Evolutionary conservation across 2,888 invertebrate species (phyloP), one percentile per base, ranked within the genome.

Genomic region (Agrotis puta): DNA sequence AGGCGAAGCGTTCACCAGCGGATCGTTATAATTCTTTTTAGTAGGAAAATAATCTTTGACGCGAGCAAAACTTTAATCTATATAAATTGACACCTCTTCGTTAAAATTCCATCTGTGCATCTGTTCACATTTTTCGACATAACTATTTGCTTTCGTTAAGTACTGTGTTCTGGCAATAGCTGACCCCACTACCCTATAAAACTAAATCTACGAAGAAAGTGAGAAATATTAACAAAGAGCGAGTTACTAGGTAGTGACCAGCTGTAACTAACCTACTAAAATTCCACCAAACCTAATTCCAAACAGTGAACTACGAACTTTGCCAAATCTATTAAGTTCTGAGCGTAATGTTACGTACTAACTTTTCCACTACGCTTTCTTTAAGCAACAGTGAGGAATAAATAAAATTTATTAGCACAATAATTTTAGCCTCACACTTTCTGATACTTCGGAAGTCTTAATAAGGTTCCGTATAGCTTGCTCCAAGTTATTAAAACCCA

Each of bases 351-450:
- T 62, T 68, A 65, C 67, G 45, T 45, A 56, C 53, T 63, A 66
- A 76, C 77, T 77, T 70, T 69, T 69, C 73, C 61, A 81, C 74
- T 70, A 70, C 68, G 67, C 54, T 68, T 69, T 69, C 71, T 64
- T 68, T 74, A 33, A 59, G 47, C 43, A 47, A 59, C 20, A 20
- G 54, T 18, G 48, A 71, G 51, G 33, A 64, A 56, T 24, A 74
- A 82, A 82, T 77, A 62, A 73, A 64, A 82, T 74, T 56, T 72
- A 84, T 71, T 68, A 78, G 27, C 72, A 74, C n/a, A n/a, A n/a
- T 78, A 68, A 68, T 66, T 70, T 69, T 48, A 56, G 64, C 57
- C 18, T 61, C 27, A 61, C 58, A 51, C 47, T 70, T 74, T 69
- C 39, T 39, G 51, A 72, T 71, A 69, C 73, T 68, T 74, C 71